phyloP scores from a whole-genome alignment of 2,888 invertebrate genomes.

The Rhagium mordax region DNA sequence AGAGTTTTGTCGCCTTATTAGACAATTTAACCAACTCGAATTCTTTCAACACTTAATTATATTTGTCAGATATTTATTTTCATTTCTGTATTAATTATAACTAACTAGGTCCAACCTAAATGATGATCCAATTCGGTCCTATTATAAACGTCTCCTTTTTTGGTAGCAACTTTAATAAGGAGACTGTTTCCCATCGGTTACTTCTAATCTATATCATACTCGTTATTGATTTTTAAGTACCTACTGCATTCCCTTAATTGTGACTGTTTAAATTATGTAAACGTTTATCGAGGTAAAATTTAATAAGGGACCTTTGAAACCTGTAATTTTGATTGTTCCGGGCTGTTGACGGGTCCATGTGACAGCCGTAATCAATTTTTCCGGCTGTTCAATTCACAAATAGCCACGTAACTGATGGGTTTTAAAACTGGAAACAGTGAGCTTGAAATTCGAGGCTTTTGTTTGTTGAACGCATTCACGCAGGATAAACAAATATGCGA shows the following conservation, averaged over 20 bases:
- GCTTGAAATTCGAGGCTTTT: slow-evolving; percentile 5
- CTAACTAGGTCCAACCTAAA: background rate
- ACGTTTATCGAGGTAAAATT: slow-evolving; percentile 30
- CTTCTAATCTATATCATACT: slow-evolving; percentile 41
- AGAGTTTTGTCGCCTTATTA: background rate
- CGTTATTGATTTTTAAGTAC: slow-evolving; percentile 43
- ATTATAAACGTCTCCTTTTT: background rate
- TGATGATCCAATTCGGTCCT: background rate
- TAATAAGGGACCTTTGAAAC: slow-evolving; percentile 13
- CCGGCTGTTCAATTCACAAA: slow-evolving; percentile 12
- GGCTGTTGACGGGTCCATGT: slow-evolving; percentile 41
- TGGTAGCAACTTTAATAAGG: background rate
- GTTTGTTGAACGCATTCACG: background rate
- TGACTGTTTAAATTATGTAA: slow-evolving; percentile 40
- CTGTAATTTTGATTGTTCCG: background rate
- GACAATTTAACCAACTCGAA: background rate
- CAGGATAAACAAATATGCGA: background rate
- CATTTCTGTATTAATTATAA: background rate
- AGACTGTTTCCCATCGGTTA: slow-evolving; percentile 35
- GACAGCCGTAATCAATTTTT: slow-evolving; percentile 51
- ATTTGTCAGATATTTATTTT: background rate
- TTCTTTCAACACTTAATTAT: background rate
- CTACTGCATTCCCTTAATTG: slow-evolving; percentile 42
- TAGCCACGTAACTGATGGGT: slow-evolving; percentile 1
- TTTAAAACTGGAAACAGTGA: background rate